Percentiles rank a stretch among this genome's conserved stretches.
Evolutionary conservation across 2,888 invertebrate genomes (phyloP).

Genomic region (Brassicogethes aeneus): DNA sequence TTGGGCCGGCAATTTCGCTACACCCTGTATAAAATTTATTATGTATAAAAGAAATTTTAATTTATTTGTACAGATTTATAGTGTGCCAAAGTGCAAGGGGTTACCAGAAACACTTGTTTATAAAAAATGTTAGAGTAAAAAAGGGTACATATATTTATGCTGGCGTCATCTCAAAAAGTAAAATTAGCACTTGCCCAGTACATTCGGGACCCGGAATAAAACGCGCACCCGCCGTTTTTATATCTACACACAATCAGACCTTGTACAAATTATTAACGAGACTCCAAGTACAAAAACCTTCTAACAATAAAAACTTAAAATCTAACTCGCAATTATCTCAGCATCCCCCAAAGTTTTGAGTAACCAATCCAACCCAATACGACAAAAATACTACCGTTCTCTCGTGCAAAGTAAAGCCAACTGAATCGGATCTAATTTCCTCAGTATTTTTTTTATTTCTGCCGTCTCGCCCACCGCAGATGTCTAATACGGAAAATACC

Average conservation of each 20-base stretch:
- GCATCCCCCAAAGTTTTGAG: background rate
- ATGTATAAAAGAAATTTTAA: conserved; percentile 42
- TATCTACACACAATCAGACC: conserved; percentile 6
- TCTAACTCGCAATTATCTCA: background rate
- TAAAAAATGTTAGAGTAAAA: conserved; percentile 32
- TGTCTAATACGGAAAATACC: background rate
- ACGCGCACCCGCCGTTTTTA: conserved; percentile 7
- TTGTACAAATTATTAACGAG: background rate
- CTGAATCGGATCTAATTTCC: no score
- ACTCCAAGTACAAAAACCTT: conserved; percentile 2
- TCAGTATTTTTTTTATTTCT: conserved; percentile 1
- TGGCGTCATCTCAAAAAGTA: conserved; percentile 26
- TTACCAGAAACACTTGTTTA: conserved; percentile 39
- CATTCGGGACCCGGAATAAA: conserved; percentile 27
- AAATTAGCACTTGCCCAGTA: conserved; percentile 21
- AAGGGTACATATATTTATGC: conserved; percentile 43
- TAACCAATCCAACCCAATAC: background rate
- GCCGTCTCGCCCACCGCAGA: background rate
- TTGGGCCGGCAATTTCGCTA: no score
- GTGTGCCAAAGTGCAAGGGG: conserved; percentile 44
- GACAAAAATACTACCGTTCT: background rate
- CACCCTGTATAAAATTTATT: conserved; percentile 38
- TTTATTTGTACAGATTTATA: conserved; percentile 45
- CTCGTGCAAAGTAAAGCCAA: no score
- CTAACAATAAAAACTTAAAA: background rate